These are phyloP conservation scores for Ceyx cyanopectus DNA, from an alignment of 2,113 vertebrate species.

Conservation along the genomic window DNA sequence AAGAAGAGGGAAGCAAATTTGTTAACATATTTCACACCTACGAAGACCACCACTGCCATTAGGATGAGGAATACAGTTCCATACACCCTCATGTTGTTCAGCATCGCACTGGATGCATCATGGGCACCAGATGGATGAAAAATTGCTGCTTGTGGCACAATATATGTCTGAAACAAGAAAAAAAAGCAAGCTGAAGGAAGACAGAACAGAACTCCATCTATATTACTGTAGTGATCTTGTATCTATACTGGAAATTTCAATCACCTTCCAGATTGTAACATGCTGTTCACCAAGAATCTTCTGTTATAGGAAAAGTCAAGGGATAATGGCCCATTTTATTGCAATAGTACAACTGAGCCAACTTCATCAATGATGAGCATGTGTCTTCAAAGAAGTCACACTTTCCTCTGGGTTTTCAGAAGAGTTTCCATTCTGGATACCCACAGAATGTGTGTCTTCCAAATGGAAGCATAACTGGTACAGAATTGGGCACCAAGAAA, in stretches of 20 bases:
- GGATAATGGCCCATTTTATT: neutral
- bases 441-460: neutral
- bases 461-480: neutral
- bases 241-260: neutral
- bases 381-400: neutral
- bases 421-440: neutral
- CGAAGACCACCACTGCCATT: conserved; percentile 96
- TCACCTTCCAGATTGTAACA: neutral
- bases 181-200: neutral
- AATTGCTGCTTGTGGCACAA: conserved; percentile 93
- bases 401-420: neutral
- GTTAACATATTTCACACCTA: conserved; percentile 98
- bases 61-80: conserved; percentile 92
- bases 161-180: conserved; percentile 88
- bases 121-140: conserved; percentile 84
- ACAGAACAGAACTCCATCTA: neutral
- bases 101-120: conserved; percentile 84
- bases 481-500: neutral
- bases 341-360: neutral
- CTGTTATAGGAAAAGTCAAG: neutral
- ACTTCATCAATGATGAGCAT: neutral
- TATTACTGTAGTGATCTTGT: neutral
- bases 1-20: conserved; percentile 97
- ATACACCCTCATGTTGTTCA: conserved; percentile 98
- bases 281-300: neutral